Evolutionary conservation across 2,797 vertebrate species (phyloP).

Genomic region (Melanogrammus aeglefinus): DNA sequence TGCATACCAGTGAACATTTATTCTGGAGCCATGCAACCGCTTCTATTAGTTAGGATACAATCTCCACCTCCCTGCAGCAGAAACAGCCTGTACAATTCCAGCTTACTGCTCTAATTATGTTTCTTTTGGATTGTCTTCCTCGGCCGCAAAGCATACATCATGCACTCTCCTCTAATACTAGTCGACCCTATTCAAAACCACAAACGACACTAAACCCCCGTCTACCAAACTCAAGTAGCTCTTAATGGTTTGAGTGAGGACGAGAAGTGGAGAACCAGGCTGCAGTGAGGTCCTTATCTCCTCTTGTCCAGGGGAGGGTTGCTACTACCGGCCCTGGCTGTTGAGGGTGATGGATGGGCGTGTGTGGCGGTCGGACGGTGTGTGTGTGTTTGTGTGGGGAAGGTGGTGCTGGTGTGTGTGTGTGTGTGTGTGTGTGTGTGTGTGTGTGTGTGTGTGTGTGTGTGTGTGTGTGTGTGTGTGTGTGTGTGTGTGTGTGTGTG

Average conservation of each 20-base stretch:
- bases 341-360: slow-evolving; percentile 52
- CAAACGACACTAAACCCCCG: not conserved
- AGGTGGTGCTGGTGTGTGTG: not conserved
- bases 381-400: not conserved
- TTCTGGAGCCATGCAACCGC: not conserved
- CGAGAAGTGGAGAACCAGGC: slow-evolving; percentile 27
- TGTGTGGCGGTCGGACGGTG: not conserved
- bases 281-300: slow-evolving; percentile 48
- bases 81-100: not conserved
- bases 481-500: no score
- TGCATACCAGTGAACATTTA: not conserved
- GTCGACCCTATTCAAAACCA: not conserved
- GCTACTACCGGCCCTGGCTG: slow-evolving; percentile 18
- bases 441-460: no score
- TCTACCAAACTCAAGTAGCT: slow-evolving; percentile 29
- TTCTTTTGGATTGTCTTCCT: not conserved
- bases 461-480: no score
- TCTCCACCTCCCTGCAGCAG: not conserved
- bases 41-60: not conserved
- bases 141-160: not conserved
- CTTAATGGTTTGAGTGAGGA: slow-evolving; percentile 25
- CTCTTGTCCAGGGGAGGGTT: slow-evolving; percentile 46
- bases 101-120: not conserved
- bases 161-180: not conserved
- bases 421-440: not conserved